These are phyloP conservation scores for Drosophila prostipennis DNA, from an alignment of 2,888 invertebrate genomes.

Conservation along the genomic window DNA sequence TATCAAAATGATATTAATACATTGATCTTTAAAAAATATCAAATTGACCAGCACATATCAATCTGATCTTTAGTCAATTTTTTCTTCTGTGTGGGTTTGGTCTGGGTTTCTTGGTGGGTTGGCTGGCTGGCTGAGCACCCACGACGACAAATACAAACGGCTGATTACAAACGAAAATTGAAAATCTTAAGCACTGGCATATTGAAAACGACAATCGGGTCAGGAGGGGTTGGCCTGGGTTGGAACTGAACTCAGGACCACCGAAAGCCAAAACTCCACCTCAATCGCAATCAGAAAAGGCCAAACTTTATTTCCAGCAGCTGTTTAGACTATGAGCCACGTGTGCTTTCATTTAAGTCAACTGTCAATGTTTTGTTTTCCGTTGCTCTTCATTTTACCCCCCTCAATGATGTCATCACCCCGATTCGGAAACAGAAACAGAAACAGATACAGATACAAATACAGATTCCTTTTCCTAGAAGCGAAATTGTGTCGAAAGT, in stretches of 20 bases:
- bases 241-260: no score
- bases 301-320: slow-evolving; percentile 71
- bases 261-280: slow-evolving; percentile 1
- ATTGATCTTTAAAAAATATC: no score
- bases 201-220: slow-evolving; percentile 63
- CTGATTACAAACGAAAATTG: slow-evolving; percentile 78
- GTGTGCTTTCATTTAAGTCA: slow-evolving; percentile 75
- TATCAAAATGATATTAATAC: no score
- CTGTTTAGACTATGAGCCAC: slow-evolving; percentile 73
- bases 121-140: not conserved
- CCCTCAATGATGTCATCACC: slow-evolving; percentile 1
- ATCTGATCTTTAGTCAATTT: no score
- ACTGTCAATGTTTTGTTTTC: slow-evolving; percentile 53
- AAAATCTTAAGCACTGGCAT: slow-evolving; percentile 74
- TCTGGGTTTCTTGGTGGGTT: not conserved
- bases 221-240: slow-evolving; percentile 5
- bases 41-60: no score
- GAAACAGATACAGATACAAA: not conserved
- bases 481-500: slow-evolving; percentile 73
- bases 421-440: not conserved
- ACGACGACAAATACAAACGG: slow-evolving; percentile 45
- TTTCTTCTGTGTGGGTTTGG: no score
- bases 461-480: not conserved
- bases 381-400: not conserved
- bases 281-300: slow-evolving; percentile 16